Base-by-base conservation (phyloP, 2,113 vertebrate species). In the Cairina moschata region DNA sequence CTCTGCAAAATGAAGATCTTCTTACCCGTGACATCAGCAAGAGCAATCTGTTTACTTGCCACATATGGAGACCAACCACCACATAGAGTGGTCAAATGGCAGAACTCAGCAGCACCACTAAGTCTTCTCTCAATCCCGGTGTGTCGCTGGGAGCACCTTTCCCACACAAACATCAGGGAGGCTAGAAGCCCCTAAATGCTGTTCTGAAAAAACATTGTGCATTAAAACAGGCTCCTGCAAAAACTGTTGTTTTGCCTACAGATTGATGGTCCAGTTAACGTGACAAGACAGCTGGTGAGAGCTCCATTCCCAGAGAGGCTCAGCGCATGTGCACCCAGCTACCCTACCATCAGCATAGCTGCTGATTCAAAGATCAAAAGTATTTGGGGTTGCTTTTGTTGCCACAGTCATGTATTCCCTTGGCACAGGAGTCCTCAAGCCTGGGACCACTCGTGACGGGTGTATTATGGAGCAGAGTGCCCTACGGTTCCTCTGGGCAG, bases 401-500 rank as follows among this genome's bases (percentile, higher is more conserved):
- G 44, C 46, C 59, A 63, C 34, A 38, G 46, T 22, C 18, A 17
- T 4, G 50, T 78, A 52, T 17, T 40, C 28, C 59, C 34, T 38
- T 20, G 8, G 29, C 59, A 71, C 55, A 69, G 63, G 22, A 80
- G 40, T 14, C 50, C 34, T 11, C 78, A 73, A 56, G n/a, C 11
- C 36, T 83, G 34, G 68, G 48, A 13, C 62, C 32, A 48, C 46
- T 38, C 11, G 3, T 65, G 58, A 44, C 23, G 2, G 2, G 7
- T 14, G 15, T 8, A 25, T 42, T 75, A 87, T 28, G 3, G 0
- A 63, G 26, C n/a, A 60, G 55, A 68, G n/a, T 5, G 2, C 25
- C 36, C 42, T 0, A 0, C 9, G 25, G 36, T 40, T 67, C 40
- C 58, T 9, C 50, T 0, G 0, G 36, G 32, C 59, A 85, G 15